phyloP scores from a whole-genome alignment of 2,888 invertebrate species.

The Drosophila falleni region DNA sequence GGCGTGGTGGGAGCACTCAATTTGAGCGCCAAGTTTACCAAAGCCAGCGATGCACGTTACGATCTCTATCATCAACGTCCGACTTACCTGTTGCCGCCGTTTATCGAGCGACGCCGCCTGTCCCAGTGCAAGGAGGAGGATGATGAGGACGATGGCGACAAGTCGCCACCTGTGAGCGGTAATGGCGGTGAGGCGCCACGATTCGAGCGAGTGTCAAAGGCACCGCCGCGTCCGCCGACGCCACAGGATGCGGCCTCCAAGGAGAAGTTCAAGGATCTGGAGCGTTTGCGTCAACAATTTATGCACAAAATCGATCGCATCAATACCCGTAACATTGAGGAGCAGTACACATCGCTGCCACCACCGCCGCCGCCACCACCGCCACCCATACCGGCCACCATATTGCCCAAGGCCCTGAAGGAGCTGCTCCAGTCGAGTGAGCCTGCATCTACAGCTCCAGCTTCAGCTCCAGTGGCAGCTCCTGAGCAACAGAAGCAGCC shows the following conservation, averaged over 20 bases:
- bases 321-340: slow-evolving; percentile 83
- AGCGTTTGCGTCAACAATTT: slow-evolving; percentile 83
- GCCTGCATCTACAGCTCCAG: slow-evolving; percentile 1
- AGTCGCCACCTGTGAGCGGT: slow-evolving; percentile 65
- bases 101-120: slow-evolving; percentile 88
- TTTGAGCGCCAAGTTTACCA: slow-evolving; percentile 55
- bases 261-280: slow-evolving; percentile 83
- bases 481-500: background rate
- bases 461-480: background rate
- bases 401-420: slow-evolving; percentile 82
- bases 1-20: slow-evolving; percentile 41
- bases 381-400: slow-evolving; percentile 84
- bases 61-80: slow-evolving; percentile 80
- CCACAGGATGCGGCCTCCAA: slow-evolving; percentile 75
- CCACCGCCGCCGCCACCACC: slow-evolving; percentile 78
- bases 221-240: slow-evolving; percentile 81
- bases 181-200: slow-evolving; percentile 44
- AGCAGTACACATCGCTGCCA: slow-evolving; percentile 65
- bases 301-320: slow-evolving; percentile 85
- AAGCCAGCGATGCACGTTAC: slow-evolving; percentile 63
- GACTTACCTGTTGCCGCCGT: slow-evolving; percentile 85
- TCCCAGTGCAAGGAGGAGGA: slow-evolving; percentile 95
- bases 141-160: slow-evolving; percentile 88
- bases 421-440: slow-evolving; percentile 76
- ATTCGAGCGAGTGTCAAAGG: slow-evolving; percentile 59